Conservation (phyloP, 2,113 vertebrate genomes). For the Semicossyphus pulcher region DNA sequence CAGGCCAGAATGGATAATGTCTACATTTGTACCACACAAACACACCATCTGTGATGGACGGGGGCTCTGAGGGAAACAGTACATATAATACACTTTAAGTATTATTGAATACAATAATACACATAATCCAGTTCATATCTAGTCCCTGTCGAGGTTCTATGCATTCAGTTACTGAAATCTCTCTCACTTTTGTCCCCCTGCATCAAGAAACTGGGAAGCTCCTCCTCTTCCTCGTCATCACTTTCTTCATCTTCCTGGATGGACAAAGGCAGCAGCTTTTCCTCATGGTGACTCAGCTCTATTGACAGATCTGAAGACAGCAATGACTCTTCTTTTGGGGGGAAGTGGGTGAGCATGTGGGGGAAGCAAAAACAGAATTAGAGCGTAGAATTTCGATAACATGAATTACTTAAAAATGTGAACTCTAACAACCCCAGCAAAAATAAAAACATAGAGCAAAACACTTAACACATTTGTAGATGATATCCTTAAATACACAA, state of each 20-base stretch:
- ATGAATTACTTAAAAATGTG: neutral
- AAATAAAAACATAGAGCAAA: neutral
- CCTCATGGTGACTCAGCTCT: conserved; percentile 75
- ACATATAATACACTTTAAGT: neutral
- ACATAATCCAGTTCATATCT: neutral
- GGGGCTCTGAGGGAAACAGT: conserved; percentile 71
- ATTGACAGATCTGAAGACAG: conserved; percentile 79
- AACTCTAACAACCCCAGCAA: too few relatives aligned
- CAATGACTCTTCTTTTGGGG: conserved; percentile 40
- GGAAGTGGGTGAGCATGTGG: neutral
- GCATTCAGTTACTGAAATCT: neutral
- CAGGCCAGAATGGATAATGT: conserved; percentile 83
- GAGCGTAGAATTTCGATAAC: neutral
- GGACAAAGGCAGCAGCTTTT: conserved; percentile 40
- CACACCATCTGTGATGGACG: conserved; percentile 72
- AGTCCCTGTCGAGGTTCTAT: neutral
- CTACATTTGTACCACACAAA: conserved; percentile 84
- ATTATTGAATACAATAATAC: too few relatives aligned
- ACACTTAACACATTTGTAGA: neutral
- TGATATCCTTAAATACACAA: too few relatives aligned
- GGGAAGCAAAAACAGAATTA: conserved; percentile 20
- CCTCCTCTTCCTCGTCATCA: conserved; percentile 76
- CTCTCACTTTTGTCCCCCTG: conserved; percentile 71
- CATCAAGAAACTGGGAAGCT: conserved; percentile 80
- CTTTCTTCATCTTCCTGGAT: conserved; percentile 62